Evolutionary conservation across 2,888 invertebrate species (phyloP).

Genomic region (Opisthograptis luteolata): DNA sequence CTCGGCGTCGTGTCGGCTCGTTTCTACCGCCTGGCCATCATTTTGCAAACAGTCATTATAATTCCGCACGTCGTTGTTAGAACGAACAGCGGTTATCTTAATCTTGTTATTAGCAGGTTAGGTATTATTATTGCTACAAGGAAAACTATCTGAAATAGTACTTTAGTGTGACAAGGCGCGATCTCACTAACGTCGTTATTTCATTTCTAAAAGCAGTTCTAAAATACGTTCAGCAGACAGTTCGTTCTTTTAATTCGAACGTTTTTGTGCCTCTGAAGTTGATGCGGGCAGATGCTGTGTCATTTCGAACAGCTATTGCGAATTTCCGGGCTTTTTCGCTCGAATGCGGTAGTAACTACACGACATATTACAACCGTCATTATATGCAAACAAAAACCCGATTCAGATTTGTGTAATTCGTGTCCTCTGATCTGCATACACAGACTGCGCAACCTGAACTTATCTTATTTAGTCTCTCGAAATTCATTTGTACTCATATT

Average conservation of each 20-base stretch:
- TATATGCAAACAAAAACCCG: conserved; percentile 47
- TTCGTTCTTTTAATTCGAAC: conserved; percentile 57
- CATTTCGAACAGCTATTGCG: conserved; percentile 61
- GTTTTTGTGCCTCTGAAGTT: conserved; percentile 64
- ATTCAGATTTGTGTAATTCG: conserved; percentile 40
- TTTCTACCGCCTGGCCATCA: conserved; percentile 40
- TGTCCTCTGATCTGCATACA: conserved; percentile 31
- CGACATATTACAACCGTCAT: conserved; percentile 44
- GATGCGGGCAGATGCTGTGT: conserved; percentile 63
- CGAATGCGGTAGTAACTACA: too few species aligned
- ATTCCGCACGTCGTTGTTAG: conserved; percentile 46
- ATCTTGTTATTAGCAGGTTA: conserved; percentile 61
- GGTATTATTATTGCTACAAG: conserved; percentile 69
- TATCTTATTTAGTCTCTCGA: conserved; percentile 25
- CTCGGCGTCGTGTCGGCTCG: conserved; percentile 38
- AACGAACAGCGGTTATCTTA: conserved; percentile 48
- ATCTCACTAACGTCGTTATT: conserved; percentile 61
- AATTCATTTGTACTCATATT: conserved; percentile 28
- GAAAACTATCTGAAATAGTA: conserved; percentile 77
- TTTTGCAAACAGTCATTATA: conserved; percentile 55
- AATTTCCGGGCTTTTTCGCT: conserved; percentile 64
- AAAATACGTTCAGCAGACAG: conserved; percentile 55
- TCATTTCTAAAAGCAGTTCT: conserved; percentile 62
- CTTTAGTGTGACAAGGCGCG: conserved; percentile 62
- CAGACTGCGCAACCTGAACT: conserved; percentile 27